Base-by-base conservation (phyloP, 2,113 vertebrate genomes). In the Sisor rabdophorus region DNA sequence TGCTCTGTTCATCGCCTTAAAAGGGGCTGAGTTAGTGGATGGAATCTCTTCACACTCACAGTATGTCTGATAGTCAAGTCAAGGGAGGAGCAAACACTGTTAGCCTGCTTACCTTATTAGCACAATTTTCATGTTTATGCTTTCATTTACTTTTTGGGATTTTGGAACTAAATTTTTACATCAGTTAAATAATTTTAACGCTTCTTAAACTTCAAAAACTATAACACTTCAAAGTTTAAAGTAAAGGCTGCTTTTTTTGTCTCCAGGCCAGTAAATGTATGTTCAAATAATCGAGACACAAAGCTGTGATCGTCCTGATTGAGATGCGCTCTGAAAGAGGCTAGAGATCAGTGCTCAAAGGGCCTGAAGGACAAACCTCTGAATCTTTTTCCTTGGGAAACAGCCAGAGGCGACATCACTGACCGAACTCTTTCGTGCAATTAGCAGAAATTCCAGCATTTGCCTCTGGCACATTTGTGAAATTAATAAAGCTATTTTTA, bases 1-100 rank as follows among this genome's bases (percentile, higher is more conserved):
- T 84, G 84, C 88, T 89, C 88, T 86, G 81, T 88, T 88, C 89
- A 89, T 87, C 84, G 81, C 92, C 91, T 91, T 93, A 91, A 92
- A 93, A 91, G 91, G 90, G 81, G 77, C 75, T 76, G 72, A 68
- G 58, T 76, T 60, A 80, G 71, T 60, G 73, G 52, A 36, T 80
- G 70, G 76, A 77, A 80, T 81, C 79, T 76, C 69, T 77, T 78
- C 73, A 77, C 75, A 79, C 68, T 71, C 76, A 63, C 75, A 77
- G 73, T 65, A 67, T 72, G 78, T 76, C 75, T 80, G 65, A 78
- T 76, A 74, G 48, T 56, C 55, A 61, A 58, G 55, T 64, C 54
- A 40, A 76, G 63, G 80, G 60, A 78, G 50, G 69, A 80, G 69
- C 48, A n/a, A 71, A 47, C 59, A 64, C 70, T 64, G 58, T 54